A percentile compares a stretch with the other conserved stretches of the same genome.
These are phyloP conservation scores for Chanos chanos DNA, from an alignment of 2,797 vertebrate species.

Conservation along the genomic window DNA sequence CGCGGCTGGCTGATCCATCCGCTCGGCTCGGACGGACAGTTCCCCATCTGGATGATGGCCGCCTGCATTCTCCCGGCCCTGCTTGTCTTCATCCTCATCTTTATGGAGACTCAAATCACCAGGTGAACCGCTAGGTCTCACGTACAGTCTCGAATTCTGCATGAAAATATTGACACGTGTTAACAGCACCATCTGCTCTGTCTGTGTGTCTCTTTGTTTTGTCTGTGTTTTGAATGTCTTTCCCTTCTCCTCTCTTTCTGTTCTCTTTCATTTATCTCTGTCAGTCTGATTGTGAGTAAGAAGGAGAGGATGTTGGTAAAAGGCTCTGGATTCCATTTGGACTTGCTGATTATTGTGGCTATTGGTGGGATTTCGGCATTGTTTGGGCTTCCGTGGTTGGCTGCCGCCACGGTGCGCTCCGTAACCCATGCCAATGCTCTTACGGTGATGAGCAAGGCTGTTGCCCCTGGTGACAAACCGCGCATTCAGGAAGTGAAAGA, in stretches of 20 bases:
- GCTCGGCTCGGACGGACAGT: conserved; percentile 72
- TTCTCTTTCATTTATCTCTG: neutral
- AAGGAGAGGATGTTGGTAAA: conserved; percentile 94
- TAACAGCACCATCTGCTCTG: neutral
- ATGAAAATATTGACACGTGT: no score
- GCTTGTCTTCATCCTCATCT: conserved; percentile 97
- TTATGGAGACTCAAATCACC: conserved; percentile 99
- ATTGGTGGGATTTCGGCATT: conserved; percentile 85
- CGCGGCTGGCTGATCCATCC: conserved; percentile 92
- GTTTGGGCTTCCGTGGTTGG: conserved; percentile 93
- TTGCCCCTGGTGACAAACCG: conserved; percentile 94
- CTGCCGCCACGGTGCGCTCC: conserved; percentile 90
- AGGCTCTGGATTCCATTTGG: conserved; percentile 94
- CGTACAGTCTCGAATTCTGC: neutral
- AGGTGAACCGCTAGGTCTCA: conserved; percentile 73
- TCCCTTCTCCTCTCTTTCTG: neutral
- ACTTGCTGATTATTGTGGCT: conserved; percentile 89
- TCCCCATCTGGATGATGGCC: conserved; percentile 98
- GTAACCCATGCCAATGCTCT: conserved; percentile 95
- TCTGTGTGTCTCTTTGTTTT: neutral
- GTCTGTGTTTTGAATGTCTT: neutral
- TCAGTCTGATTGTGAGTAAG: conserved; percentile 89
- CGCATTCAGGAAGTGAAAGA: conserved; percentile 96
- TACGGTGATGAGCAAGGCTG: conserved; percentile 96
- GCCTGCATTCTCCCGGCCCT: conserved; percentile 86